Evolutionary conservation across 2,797 vertebrate genomes (phyloP).

Genomic region (Anabas testudineus): DNA sequence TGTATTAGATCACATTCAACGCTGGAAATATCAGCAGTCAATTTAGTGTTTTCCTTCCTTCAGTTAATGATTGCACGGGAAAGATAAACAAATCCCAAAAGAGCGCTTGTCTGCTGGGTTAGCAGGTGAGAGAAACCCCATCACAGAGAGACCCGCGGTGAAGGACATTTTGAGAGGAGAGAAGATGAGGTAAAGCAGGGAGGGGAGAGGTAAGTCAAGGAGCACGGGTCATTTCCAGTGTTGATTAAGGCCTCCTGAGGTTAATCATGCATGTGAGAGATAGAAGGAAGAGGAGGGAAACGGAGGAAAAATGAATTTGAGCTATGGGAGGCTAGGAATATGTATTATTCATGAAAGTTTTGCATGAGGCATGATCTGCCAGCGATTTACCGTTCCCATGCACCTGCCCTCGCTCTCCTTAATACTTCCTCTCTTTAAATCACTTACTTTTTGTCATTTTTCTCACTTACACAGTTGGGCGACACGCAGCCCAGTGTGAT

Average conservation of each 20-base stretch:
- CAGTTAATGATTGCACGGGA: conserved; percentile 40
- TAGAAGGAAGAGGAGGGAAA: conserved; percentile 69
- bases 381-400: conserved; percentile 76
- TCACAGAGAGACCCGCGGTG: conserved; percentile 25
- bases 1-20: conserved; percentile 10
- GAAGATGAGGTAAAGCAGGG: conserved; percentile 61
- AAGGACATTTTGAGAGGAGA: conserved; percentile 49
- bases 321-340: conserved; percentile 76
- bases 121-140: conserved; percentile 44
- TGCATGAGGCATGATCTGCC: conserved; percentile 85
- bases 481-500: conserved; percentile 51
- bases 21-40: conserved; percentile 8
- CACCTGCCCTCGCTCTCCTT: conserved; percentile 68
- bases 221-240: conserved; percentile 84
- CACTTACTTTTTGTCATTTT: conserved; percentile 75
- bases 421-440: conserved; percentile 78
- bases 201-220: conserved; percentile 71
- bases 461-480: conserved; percentile 49
- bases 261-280: conserved; percentile 82
- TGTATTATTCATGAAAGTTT: conserved; percentile 87
- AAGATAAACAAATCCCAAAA: conserved; percentile 46
- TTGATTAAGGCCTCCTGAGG: conserved; percentile 85
- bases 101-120: conserved; percentile 21
- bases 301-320: conserved; percentile 76
- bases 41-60: conserved; percentile 16